Evolutionary conservation across 1,140 invertebrate genomes (phyloP).

Genomic region (Trichonephila inaurata): DNA sequence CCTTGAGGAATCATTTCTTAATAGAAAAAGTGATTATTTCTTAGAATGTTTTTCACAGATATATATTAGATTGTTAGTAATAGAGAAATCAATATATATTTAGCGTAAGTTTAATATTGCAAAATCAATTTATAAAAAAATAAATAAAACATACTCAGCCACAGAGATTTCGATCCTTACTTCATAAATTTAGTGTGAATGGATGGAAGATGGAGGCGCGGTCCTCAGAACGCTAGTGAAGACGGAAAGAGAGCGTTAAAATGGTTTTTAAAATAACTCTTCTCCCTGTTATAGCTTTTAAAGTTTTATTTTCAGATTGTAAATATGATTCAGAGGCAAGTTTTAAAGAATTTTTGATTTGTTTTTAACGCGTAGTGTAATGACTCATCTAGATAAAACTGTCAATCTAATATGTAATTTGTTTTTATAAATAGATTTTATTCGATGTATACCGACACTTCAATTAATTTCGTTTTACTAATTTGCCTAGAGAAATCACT

Average conservation of each 20-base stretch:
- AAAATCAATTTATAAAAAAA: background rate
- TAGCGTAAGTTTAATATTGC: background rate
- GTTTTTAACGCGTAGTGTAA: background rate
- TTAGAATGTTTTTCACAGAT: no score
- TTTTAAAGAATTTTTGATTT: background rate
- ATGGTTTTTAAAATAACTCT: background rate
- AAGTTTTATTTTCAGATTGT: background rate
- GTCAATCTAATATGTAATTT: background rate
- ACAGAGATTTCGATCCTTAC: background rate
- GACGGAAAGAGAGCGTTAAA: background rate
- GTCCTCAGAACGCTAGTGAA: background rate
- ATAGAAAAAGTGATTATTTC: no score
- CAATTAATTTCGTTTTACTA: background rate
- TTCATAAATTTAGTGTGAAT: background rate
- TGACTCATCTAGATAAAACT: background rate
- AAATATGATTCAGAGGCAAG: background rate
- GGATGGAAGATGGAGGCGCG: constrained; percentile 12
- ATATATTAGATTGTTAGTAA: no score
- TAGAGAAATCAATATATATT: no score
- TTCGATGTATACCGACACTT: background rate
- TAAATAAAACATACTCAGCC: background rate
- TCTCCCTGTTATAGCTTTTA: background rate
- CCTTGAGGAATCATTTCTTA: no score
- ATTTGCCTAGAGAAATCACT: background rate
- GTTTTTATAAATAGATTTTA: background rate